Evolutionary conservation across 1,140 invertebrate genomes (phyloP).

Genomic region (Ceratosolen fusciceps): DNA sequence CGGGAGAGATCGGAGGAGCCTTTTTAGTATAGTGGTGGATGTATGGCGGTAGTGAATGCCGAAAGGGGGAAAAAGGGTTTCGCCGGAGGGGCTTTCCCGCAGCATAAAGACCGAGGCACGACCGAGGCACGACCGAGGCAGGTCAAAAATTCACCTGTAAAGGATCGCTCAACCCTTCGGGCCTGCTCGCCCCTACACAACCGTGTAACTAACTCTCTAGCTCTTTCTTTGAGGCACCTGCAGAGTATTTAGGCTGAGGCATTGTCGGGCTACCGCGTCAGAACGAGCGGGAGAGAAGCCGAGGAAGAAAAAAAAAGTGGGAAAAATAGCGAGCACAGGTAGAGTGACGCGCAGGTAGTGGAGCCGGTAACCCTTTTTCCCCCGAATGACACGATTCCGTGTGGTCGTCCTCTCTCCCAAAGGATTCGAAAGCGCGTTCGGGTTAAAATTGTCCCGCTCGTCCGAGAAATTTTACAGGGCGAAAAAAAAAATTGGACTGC

Average conservation of each 20-base stretch:
- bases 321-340: conserved; percentile 21
- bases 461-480: background rate
- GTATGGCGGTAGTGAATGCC: background rate
- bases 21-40: background rate
- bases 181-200: conserved; percentile 49
- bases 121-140: too few relatives aligned
- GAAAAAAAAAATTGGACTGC: conserved; percentile 29
- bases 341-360: background rate
- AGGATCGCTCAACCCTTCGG: conserved; percentile 56
- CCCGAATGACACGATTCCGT: conserved; percentile 23
- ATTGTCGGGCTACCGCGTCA: conserved; percentile 18
- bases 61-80: conserved; percentile 50
- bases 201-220: conserved; percentile 27
- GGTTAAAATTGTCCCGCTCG: background rate
- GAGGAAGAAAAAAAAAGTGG: background rate
- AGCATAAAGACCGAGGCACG: conserved; percentile 14
- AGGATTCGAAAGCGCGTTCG: conserved; percentile 25
- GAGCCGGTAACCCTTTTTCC: conserved; percentile 18
- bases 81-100: conserved; percentile 17
- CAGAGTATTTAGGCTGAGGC: conserved; percentile 38
- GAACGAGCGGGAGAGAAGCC: too few relatives aligned
- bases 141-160: conserved; percentile 57
- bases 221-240: conserved; percentile 45
- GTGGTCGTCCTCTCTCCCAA: background rate
- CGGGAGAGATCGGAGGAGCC: background rate